Evolutionary conservation across 2,113 vertebrate genomes (phyloP), one percentile per base, ranked within the genome.

Genomic region (Mohoua ochrocephala): DNA sequence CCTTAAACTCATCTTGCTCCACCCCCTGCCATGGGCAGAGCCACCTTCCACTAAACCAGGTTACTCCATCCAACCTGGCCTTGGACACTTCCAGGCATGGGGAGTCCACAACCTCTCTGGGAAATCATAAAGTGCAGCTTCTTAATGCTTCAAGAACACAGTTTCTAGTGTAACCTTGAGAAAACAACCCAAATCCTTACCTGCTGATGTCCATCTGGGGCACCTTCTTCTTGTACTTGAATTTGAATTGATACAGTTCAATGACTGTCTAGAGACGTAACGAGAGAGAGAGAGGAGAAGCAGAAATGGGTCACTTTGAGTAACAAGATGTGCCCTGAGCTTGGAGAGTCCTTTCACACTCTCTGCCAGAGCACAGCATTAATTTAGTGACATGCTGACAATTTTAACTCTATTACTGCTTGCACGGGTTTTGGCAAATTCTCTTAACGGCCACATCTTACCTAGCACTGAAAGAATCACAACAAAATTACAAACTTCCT

Each of bases 241-340:
- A 98, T 97, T 97, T 99, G 96, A 99, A 99, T 83, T 99, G 98
- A 94, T 99, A 99, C 92, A 98, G 97, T 94, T 99, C 99, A n/a
- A 99, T 99, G 96, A 99, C 98, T 61, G 97, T 98, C 99, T 99
- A 94, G 80, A 98, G 97, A 94, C 56, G 70, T 9, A 87, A 97
- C 3, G 74, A 79, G 67, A 91, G 26, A 79, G 67, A 91, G 26
- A 82, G 93, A 92, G 15, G 26, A 91, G 85, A n/a, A 95, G 27
- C 91, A 80, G 77, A 88, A 97, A 39, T 13, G 10, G 45, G 75
- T 84, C 64, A 77, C 69, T 96, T 30, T 44, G 44, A 69, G 10
- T 22, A 78, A 53, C 14, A 39, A 86, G 37, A 91, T 22, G 27
- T 39, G 13, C 19, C 37, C 64, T 59, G 35, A 84, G 35, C 20